Evolutionary conservation across 2,797 vertebrate species (phyloP).

Genomic region (Triplophysa yarkandensis): DNA sequence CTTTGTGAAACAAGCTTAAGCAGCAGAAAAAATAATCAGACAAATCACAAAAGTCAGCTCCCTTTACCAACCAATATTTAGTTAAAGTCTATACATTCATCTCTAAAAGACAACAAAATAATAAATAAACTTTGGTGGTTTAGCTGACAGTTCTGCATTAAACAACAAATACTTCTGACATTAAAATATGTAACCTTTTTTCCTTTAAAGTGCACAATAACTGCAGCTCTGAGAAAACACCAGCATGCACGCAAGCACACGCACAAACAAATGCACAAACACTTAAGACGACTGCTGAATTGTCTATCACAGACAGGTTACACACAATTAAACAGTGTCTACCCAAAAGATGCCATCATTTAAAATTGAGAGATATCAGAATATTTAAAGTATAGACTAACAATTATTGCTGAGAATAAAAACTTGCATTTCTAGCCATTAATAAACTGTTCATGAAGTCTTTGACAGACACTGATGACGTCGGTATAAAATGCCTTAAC

Average conservation of each 20-base stretch:
- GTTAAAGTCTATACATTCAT: slow-evolving; percentile 80
- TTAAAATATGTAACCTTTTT: slow-evolving; percentile 59
- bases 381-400: neutral
- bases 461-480: neutral
- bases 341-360: neutral
- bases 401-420: slow-evolving; percentile 9
- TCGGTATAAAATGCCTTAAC: neutral
- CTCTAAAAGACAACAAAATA: slow-evolving; percentile 65
- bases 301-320: neutral
- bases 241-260: slow-evolving; percentile 26
- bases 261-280: neutral
- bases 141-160: slow-evolving; percentile 59
- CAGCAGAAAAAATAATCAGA: slow-evolving; percentile 11
- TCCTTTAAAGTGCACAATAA: slow-evolving; percentile 87
- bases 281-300: too few relatives aligned
- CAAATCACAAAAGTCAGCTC: slow-evolving; percentile 33
- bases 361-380: neutral
- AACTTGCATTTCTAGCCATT: neutral
- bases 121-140: slow-evolving; percentile 92
- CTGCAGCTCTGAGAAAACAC: slow-evolving; percentile 61
- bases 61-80: slow-evolving; percentile 57
- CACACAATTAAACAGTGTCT: too few relatives aligned
- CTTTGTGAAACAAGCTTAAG: neutral
- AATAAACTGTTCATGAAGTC: neutral
- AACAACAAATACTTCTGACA: slow-evolving; percentile 64